Conservation (phyloP, 2,797 vertebrate species). For the Alexandromys oeconomus region DNA sequence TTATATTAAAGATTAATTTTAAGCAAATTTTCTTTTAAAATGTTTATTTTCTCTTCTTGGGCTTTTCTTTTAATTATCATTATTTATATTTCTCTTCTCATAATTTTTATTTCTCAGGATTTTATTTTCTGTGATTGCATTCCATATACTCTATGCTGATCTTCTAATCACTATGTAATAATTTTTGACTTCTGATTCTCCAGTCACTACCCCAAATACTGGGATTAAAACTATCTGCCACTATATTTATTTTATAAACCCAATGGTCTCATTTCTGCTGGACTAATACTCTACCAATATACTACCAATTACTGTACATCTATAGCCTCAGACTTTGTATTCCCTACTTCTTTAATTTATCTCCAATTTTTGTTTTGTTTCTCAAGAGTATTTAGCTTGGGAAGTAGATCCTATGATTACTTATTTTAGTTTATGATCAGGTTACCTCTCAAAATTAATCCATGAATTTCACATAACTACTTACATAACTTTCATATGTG, state of each 20-base stretch:
- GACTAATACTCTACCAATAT: not conserved
- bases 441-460: conserved; percentile 11
- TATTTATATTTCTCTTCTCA: not conserved
- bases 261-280: not conserved
- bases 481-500: not conserved
- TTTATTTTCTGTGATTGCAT: not conserved
- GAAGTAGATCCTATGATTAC: not conserved
- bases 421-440: conserved; percentile 45
- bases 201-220: not conserved
- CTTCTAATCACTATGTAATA: too few relatives aligned
- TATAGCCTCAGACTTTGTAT: not conserved
- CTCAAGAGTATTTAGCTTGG: not conserved
- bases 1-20: not conserved
- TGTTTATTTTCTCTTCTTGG: conserved; percentile 6
- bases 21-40: not conserved
- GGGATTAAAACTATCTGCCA: not conserved
- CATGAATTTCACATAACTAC: not conserved
- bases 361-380: not conserved
- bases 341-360: not conserved
- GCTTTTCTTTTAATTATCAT: not conserved
- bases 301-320: not conserved
- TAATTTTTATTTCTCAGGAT: not conserved
- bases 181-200: not conserved
- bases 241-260: not conserved
- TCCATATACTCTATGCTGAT: too few relatives aligned